These are phyloP conservation scores for Falco columbarius DNA, from an alignment of 2,797 vertebrate genomes.

Conservation along the genomic window DNA sequence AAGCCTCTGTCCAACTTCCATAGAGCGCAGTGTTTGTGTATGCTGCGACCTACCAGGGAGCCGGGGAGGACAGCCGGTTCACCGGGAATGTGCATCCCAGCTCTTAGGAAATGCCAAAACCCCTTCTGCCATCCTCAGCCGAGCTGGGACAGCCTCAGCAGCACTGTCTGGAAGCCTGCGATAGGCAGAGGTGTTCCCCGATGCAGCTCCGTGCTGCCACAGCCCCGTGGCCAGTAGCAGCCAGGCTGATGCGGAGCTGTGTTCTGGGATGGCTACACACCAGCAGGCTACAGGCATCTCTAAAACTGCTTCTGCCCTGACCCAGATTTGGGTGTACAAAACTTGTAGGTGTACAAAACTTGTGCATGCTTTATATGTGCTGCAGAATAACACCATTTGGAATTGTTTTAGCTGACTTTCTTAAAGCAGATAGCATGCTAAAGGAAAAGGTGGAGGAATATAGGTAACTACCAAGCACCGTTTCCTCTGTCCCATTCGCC, in stretches of 20 bases:
- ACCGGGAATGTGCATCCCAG: accelerated
- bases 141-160: not conserved
- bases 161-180: not conserved
- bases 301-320: not conserved
- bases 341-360: not conserved
- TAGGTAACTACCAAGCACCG: not conserved
- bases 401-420: not conserved
- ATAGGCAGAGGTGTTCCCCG: not conserved
- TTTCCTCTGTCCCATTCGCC: not conserved
- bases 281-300: not conserved
- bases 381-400: not conserved
- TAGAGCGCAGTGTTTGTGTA: conserved; percentile 29
- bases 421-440: not conserved
- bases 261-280: not conserved
- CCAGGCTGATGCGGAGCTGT: not conserved
- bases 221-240: not conserved
- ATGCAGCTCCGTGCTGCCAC: not conserved
- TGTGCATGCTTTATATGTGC: accelerated
- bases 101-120: not conserved
- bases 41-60: not conserved
- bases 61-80: not conserved
- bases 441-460: not conserved
- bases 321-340: too few species aligned
- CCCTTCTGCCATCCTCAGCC: not conserved
- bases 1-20: conserved; percentile 31